Conservation (phyloP, 1,140 invertebrate genomes). For the Cherax quadricarinatus region DNA sequence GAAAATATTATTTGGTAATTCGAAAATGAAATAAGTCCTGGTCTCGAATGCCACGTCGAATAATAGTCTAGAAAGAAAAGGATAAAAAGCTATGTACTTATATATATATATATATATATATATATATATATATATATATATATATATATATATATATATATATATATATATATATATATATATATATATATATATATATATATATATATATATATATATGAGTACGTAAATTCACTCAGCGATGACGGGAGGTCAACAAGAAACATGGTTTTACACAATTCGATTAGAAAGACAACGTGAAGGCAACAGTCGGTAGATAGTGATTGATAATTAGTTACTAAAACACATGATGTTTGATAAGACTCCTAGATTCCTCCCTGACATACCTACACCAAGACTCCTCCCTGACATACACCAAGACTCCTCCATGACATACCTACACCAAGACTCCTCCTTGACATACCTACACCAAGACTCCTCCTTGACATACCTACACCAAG, state of each 20-base stretch:
- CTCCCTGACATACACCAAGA: neutral
- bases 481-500: too few species aligned
- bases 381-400: too few species aligned
- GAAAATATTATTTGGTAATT: too few species aligned
- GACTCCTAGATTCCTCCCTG: neutral
- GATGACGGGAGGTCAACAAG: neutral
- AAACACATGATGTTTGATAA: neutral
- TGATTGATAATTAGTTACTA: conserved; percentile 1
- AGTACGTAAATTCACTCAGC: neutral
- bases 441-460: neutral
- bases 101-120: too few species aligned
- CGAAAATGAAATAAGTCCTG: too few species aligned
- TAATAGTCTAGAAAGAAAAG: too few species aligned
- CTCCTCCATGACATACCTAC: too few species aligned
- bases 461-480: neutral
- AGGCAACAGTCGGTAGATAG: conserved; percentile 50
- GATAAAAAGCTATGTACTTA: too few species aligned
- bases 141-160: too few species aligned
- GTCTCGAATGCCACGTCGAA: too few species aligned
- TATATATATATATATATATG: neutral
- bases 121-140: too few species aligned
- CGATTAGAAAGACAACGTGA: conserved; percentile 52
- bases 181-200: neutral
- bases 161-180: neutral
- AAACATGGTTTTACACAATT: conserved; percentile 16